These are phyloP conservation scores for Sturnus vulgaris DNA, from an alignment of 2,113 vertebrate genomes.

Conservation along the genomic window DNA sequence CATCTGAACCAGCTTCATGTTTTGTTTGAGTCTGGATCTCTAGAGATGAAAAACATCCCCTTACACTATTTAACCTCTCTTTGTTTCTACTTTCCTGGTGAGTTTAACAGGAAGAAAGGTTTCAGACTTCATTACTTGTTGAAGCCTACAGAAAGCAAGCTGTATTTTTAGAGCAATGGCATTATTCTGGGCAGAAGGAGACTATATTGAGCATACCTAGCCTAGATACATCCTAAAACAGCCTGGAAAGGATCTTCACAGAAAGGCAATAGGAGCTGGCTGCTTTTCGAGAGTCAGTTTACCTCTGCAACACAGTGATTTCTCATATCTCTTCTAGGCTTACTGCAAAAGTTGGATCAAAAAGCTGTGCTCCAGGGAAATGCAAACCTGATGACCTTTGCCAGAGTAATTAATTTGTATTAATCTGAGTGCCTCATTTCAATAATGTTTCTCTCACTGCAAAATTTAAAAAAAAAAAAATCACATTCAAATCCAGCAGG, in stretches of 20 bases:
- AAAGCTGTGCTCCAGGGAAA: slow-evolving; percentile 64
- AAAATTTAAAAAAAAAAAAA: neutral
- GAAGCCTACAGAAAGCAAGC: neutral
- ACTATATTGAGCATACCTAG: neutral
- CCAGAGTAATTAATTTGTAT: slow-evolving; percentile 66
- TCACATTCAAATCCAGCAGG: neutral
- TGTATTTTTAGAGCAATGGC: neutral
- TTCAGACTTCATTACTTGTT: neutral
- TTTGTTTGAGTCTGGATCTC: neutral
- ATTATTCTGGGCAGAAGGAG: neutral
- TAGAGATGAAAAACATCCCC: neutral
- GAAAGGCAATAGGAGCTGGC: neutral
- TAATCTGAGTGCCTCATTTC: neutral
- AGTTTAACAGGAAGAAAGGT: neutral
- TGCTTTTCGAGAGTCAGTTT: neutral
- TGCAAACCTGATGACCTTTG: slow-evolving; percentile 66
- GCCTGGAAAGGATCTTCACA: neutral
- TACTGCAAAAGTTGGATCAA: slow-evolving; percentile 53
- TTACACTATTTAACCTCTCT: neutral
- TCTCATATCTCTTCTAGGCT: slow-evolving; percentile 28
- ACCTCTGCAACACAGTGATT: neutral
- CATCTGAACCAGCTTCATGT: neutral
- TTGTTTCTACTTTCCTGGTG: neutral
- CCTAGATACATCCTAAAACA: neutral
- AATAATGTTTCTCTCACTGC: neutral